A percentile compares a stretch with the other conserved stretches of the same genome.
phyloP scores from a whole-genome alignment of 2,113 vertebrate species.

The Chascanopsetta lugubris region DNA sequence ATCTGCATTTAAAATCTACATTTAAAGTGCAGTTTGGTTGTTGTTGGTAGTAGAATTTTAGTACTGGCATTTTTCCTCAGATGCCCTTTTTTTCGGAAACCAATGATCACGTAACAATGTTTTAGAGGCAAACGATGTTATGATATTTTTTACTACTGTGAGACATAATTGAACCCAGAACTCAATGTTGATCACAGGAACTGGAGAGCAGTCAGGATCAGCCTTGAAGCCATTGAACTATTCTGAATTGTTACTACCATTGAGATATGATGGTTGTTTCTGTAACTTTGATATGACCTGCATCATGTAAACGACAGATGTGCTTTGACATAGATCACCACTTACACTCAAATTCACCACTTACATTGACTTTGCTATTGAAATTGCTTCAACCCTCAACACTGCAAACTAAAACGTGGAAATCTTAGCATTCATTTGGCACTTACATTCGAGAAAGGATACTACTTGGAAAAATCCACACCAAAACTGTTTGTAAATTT shows the following conservation, averaged over 20 bases:
- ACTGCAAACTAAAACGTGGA: not conserved
- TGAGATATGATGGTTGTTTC: not conserved
- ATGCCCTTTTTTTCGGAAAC: too few relatives aligned
- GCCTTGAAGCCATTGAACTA: not conserved
- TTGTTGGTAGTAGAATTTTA: not conserved
- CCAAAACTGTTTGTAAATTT: too few relatives aligned
- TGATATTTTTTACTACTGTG: not conserved
- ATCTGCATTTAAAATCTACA: constrained; percentile 2
- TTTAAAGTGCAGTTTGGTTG: constrained; percentile 18
- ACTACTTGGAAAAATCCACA: too few relatives aligned
- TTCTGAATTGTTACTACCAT: too few relatives aligned
- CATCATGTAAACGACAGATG: not conserved
- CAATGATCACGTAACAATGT: too few relatives aligned
- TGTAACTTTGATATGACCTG: not conserved
- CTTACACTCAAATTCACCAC: too few relatives aligned
- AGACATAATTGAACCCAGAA: not conserved
- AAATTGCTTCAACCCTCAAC: not conserved
- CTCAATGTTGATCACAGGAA: too few relatives aligned
- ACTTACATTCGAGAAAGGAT: not conserved
- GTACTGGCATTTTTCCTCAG: too few relatives aligned
- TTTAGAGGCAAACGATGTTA: not conserved
- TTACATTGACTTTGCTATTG: too few relatives aligned
- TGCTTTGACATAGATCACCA: too few relatives aligned
- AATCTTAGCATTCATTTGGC: not conserved
- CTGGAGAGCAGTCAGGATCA: not conserved